Percentiles rank a stretch among this genome's conserved stretches.
Evolutionary conservation across 2,797 vertebrate species (phyloP).

Genomic region (Leptatherina wallacei): DNA sequence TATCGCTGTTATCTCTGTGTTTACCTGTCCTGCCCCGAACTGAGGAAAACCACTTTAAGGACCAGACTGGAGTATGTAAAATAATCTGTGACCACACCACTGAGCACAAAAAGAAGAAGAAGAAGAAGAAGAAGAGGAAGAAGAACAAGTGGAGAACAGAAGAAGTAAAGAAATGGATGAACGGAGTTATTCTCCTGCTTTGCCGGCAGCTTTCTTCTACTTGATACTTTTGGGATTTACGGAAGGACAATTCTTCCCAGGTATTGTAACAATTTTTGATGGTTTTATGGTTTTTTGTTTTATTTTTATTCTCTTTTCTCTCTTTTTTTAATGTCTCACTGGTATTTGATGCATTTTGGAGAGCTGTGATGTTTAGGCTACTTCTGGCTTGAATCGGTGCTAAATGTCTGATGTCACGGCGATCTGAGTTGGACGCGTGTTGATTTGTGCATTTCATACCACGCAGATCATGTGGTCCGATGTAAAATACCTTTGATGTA

Average conservation of each 20-base stretch:
- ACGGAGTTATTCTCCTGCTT: constrained; percentile 54
- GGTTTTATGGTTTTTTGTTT: fast-evolving
- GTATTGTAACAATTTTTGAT: constrained; percentile 40
- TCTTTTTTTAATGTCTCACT: neutral
- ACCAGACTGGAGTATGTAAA: constrained; percentile 64
- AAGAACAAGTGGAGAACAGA: constrained; percentile 12
- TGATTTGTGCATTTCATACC: too few species aligned
- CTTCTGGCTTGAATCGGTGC: neutral
- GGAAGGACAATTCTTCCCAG: constrained; percentile 76
- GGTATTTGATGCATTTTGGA: neutral
- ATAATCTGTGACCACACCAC: constrained; percentile 19
- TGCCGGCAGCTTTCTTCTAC: constrained; percentile 48
- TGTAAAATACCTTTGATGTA: neutral
- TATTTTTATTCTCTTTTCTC: neutral
- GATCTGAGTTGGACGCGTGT: neutral
- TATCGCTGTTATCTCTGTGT: neutral
- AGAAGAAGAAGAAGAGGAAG: constrained; percentile 21
- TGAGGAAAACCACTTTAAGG: constrained; percentile 33
- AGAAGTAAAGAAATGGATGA: constrained; percentile 58
- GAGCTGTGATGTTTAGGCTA: neutral
- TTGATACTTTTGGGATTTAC: constrained; percentile 61
- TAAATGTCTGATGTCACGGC: neutral
- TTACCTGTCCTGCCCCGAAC: constrained; percentile 19
- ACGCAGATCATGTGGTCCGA: too few species aligned
- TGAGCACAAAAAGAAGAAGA: constrained; percentile 28